Conservation (phyloP, 1,140 invertebrate genomes). For the Drosophila carrolli region DNA sequence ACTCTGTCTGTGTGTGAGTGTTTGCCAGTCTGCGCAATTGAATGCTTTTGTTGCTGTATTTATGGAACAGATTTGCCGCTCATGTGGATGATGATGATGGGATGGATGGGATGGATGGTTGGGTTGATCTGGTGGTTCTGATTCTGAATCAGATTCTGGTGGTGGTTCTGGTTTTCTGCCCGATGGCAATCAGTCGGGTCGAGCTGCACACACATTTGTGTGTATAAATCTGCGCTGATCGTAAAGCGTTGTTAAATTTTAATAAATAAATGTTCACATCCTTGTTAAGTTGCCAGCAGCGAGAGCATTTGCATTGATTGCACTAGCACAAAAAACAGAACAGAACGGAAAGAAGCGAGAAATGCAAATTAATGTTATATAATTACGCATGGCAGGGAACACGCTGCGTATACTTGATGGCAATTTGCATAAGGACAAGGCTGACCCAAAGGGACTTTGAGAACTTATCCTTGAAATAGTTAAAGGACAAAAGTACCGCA, state of each 20-base stretch:
- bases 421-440: slow-evolving; percentile 62
- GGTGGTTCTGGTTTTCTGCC: slow-evolving; percentile 30
- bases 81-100: slow-evolving; percentile 70
- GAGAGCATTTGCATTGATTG: slow-evolving; percentile 67
- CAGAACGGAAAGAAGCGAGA: slow-evolving; percentile 1
- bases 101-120: slow-evolving; percentile 26
- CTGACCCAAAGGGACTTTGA: slow-evolving; percentile 30
- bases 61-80: slow-evolving; percentile 69
- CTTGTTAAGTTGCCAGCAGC: slow-evolving; percentile 67
- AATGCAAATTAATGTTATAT: slow-evolving; percentile 75
- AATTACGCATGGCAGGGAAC: slow-evolving; percentile 48
- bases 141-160: slow-evolving; percentile 13
- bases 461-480: slow-evolving; percentile 58
- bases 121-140: slow-evolving; percentile 35
- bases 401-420: slow-evolving; percentile 69
- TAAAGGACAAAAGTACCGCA: slow-evolving; percentile 74
- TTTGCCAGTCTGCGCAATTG: slow-evolving; percentile 45
- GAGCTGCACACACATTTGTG: slow-evolving; percentile 37
- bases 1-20: slow-evolving; percentile 50
- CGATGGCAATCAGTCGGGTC: slow-evolving; percentile 21
- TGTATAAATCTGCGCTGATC: slow-evolving; percentile 77
- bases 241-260: slow-evolving; percentile 83
- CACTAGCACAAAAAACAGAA: slow-evolving; percentile 20
- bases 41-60: slow-evolving; percentile 35
- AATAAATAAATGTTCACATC: slow-evolving; percentile 83